phyloP scores from a whole-genome alignment of 2,113 vertebrate species.

The Passer montanus region DNA sequence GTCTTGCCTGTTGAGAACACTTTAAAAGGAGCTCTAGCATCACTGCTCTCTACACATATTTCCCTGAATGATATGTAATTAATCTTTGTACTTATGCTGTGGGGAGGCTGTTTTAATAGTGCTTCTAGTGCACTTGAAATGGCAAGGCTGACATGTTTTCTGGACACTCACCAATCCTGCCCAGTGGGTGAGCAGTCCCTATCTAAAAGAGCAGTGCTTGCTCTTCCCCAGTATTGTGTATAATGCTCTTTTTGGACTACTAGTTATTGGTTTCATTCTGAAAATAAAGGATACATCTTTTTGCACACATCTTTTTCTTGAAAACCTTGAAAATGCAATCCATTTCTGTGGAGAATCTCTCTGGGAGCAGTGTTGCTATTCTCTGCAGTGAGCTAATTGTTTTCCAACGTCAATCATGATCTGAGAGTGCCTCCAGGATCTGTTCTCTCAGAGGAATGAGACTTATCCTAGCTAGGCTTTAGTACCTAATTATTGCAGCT shows the following conservation, averaged over 20 bases:
- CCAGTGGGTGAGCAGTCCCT: not conserved
- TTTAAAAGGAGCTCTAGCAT: not conserved
- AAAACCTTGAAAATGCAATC: not conserved
- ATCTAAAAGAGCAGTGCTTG: not conserved
- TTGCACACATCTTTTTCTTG: not conserved
- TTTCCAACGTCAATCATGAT: not conserved
- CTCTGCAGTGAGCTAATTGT: not conserved
- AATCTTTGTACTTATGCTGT: not conserved
- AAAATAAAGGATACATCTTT: not conserved
- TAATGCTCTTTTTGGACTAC: not conserved
- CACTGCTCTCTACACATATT: not conserved
- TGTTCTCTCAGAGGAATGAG: not conserved
- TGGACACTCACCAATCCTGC: not conserved
- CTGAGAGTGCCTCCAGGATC: not conserved
- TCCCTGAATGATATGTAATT: not conserved
- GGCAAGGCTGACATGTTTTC: not conserved
- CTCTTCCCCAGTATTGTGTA: not conserved
- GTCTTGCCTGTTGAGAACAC: not conserved
- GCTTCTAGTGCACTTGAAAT: not conserved
- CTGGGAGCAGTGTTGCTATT: not conserved
- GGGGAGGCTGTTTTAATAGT: not conserved
- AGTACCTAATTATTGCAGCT: not conserved
- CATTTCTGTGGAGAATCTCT: not conserved
- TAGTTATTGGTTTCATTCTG: not conserved
- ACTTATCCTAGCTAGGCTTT: not conserved